Conservation (phyloP, 2,113 vertebrate genomes). For the Ranitomeya variabilis region DNA sequence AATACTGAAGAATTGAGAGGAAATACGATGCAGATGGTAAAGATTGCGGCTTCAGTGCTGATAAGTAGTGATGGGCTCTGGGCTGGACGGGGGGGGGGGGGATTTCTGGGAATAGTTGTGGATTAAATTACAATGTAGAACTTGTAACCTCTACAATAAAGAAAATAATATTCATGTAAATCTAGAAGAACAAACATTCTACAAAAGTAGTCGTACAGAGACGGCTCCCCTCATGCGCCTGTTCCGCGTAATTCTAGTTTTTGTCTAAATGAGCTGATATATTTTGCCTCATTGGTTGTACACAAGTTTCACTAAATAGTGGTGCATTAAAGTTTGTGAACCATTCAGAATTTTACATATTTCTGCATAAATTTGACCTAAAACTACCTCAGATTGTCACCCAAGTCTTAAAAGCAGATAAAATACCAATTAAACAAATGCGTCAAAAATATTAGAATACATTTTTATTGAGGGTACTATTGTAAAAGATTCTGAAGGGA, state of each 20-base stretch:
- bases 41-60: not conserved
- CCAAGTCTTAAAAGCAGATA: too few species aligned
- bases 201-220: not conserved
- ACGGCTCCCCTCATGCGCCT: not conserved
- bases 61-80: not conserved
- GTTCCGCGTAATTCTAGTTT: not conserved
- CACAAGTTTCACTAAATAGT: too few species aligned
- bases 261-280: not conserved
- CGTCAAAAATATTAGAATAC: too few species aligned
- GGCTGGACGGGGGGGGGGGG: not conserved
- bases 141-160: not conserved
- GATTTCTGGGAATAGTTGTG: not conserved
- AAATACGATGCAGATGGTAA: constrained; percentile 34
- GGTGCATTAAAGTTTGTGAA: too few species aligned
- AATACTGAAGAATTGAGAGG: not conserved
- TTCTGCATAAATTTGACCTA: too few species aligned
- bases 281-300: too few species aligned
- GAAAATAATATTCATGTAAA: constrained; percentile 15
- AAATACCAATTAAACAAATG: too few species aligned
- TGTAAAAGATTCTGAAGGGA: too few species aligned
- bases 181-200: not conserved
- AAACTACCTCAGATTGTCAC: too few species aligned
- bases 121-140: not conserved
- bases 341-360: too few species aligned
- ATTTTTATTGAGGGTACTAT: too few species aligned